Evolutionary conservation across 2,113 vertebrate genomes (phyloP), one percentile per base, ranked within the genome.

Genomic region (Etheostoma cragini): DNA sequence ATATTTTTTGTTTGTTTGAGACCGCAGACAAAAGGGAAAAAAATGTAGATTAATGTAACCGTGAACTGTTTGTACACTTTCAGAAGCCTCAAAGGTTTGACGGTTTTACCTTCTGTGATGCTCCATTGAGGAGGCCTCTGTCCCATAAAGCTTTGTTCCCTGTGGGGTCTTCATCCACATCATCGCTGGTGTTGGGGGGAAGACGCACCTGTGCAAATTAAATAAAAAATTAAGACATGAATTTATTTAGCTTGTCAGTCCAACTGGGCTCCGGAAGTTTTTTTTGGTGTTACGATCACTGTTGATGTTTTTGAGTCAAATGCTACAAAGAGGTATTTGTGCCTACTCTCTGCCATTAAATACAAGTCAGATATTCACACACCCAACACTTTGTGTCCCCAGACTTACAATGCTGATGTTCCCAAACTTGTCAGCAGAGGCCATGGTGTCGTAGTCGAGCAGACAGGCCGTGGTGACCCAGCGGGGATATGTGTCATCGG

Each of bases 111-210:
- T 99, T 99, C 88, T 99, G 98, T 0, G 98, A 99, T 0, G 98
- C 98, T 64, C 98, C 98, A 8, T 99, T 99, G 11, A 99, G 98
- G 16, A 99, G 96, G 0, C 98, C 98, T 24, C 98, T 94, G 89
- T 99, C 98, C 98, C 98, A 99, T 21, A 99, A 91, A 0, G 98
- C 98, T 94, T 99, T 99, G 95, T 99, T 99, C 82, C 98, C 98
- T 0, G 98, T 99, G 19, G 98, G 98, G 88, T 99, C 98, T 83
- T 99, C 98, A 69, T 99, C 98, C 17, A 99, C 98, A 66, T 99
- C 98, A 22, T 99, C 98, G 0, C 98, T 99, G 42, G 97, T 99
- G 89, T 99, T 99, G 65, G 97, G 96, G 5, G 98, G 98, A 35
- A 99, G 92, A 42, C 98, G 96, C 49, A 99, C 98, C 98, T 99